Percentiles rank a stretch among this genome's conserved stretches.
These are phyloP conservation scores for Hyperoplus immaculatus DNA, from an alignment of 2,797 vertebrate genomes.

Conservation along the genomic window DNA sequence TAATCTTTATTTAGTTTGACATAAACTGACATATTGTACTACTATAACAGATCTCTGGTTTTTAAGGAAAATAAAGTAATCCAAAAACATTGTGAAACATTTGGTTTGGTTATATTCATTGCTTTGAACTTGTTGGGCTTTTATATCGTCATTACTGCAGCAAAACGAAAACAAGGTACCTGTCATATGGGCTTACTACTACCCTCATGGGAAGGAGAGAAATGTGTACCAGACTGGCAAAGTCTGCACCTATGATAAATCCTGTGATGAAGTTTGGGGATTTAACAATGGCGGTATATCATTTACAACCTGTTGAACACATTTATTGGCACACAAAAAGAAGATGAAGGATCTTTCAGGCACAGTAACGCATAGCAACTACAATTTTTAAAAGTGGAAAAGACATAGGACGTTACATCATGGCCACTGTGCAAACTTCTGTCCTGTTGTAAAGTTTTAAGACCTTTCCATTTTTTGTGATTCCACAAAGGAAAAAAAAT, in stretches of 20 bases:
- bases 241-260: background rate
- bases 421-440: conserved; percentile 20
- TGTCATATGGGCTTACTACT: background rate
- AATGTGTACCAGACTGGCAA: background rate
- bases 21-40: conserved; percentile 55
- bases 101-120: conserved; percentile 24
- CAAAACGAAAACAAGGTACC: background rate
- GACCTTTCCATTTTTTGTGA: conserved; percentile 34
- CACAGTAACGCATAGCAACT: too few relatives aligned
- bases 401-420: conserved; percentile 10
- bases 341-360: too few relatives aligned
- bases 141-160: background rate
- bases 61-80: conserved; percentile 73
- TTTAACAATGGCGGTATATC: background rate
- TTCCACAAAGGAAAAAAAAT: conserved; percentile 4
- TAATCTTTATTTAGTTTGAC: conserved; percentile 63
- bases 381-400: background rate
- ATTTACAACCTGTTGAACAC: conserved; percentile 29
- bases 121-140: conserved; percentile 15
- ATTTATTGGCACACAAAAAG: conserved; percentile 13
- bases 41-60: conserved; percentile 63
- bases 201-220: background rate
- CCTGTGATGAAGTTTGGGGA: conserved; percentile 4
- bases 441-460: conserved; percentile 27
- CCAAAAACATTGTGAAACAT: conserved; percentile 31